Base-by-base conservation (phyloP, 1,140 invertebrate species). In the Drosophila asahinai region DNA sequence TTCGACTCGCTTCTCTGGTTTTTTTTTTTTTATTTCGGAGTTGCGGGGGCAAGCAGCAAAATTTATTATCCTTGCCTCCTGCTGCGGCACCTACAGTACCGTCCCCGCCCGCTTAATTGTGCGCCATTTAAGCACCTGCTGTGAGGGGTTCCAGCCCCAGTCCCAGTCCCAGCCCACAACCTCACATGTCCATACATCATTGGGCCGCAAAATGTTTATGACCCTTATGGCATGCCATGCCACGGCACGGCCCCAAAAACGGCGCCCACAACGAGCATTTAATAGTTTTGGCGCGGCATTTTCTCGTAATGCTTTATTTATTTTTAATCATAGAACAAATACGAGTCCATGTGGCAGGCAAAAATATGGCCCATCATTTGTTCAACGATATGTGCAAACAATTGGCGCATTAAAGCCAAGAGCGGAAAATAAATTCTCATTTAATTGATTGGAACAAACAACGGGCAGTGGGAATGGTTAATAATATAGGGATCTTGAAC, bases 321-420 rank as follows among this genome's bases (percentile, higher is more conserved):
- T 89, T 89, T 87, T 87, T 87, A 87, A 87, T 87, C 83, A 87
- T 83, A 89, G 80, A 87, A 87, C 83, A 87, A 87, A 87, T 87
- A 83, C 82, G 81, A 59, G 47, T 52, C 64, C 38, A 30, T n/a
- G 40, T 7, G 8, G 9, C 12, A 38, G 27, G 70, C 67, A 49
- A 86, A 86, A 87, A 80, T 80, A 87, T 89, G 68, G 83, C 80
- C 65, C 81, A 77, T 89, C 84, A 87, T 87, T 87, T 87, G 84
- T 78, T 83, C 83, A 86, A 57, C 83, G 77, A 87, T 80, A 83
- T 86, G 80, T 83, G 83, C 83, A 86, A 86, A 83, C 83, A 86
- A 87, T 86, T 86, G 83, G 75, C 83, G 83, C 83, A 86, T 87
- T 83, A 83, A 87, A 87, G 80, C 80, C 42, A 77, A 80, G 65